These are phyloP conservation scores for Anadara kagoshimensis DNA, from an alignment of 1,140 invertebrate species.

Conservation along the genomic window DNA sequence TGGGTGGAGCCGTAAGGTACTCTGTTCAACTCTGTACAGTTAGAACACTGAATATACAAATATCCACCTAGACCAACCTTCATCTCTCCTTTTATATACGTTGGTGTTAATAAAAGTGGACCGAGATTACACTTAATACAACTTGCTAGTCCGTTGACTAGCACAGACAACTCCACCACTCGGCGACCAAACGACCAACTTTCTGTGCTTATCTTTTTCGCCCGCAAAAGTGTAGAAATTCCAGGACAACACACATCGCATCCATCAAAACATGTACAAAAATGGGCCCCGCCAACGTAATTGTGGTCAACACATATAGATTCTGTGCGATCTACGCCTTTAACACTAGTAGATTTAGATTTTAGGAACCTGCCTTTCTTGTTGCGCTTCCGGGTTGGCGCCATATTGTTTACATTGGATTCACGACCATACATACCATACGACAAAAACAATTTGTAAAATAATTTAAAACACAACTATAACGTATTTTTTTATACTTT, in stretches of 20 bases:
- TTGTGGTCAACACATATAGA: conserved; percentile 4
- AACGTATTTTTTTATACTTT: too few species aligned
- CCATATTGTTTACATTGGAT: too few species aligned
- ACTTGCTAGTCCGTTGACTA: neutral
- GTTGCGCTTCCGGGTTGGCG: too few species aligned
- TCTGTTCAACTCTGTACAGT: neutral
- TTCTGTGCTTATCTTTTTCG: neutral
- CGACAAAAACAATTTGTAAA: too few species aligned
- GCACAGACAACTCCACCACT: neutral
- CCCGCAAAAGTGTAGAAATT: neutral
- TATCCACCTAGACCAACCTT: conserved; percentile 8
- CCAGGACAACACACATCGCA: neutral
- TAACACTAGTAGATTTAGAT: too few species aligned
- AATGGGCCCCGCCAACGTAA: neutral
- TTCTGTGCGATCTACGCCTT: too few species aligned
- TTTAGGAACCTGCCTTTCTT: too few species aligned
- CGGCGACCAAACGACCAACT: neutral
- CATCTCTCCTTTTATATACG: conserved; percentile 4
- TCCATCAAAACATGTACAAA: neutral
- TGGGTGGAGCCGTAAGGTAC: conserved; percentile 2
- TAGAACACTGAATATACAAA: neutral
- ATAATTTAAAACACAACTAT: too few species aligned
- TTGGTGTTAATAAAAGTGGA: neutral
- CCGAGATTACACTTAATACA: neutral
- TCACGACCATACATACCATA: too few species aligned